phyloP scores from a whole-genome alignment of 1,140 invertebrate genomes.

The Zaprionus vittiger region DNA sequence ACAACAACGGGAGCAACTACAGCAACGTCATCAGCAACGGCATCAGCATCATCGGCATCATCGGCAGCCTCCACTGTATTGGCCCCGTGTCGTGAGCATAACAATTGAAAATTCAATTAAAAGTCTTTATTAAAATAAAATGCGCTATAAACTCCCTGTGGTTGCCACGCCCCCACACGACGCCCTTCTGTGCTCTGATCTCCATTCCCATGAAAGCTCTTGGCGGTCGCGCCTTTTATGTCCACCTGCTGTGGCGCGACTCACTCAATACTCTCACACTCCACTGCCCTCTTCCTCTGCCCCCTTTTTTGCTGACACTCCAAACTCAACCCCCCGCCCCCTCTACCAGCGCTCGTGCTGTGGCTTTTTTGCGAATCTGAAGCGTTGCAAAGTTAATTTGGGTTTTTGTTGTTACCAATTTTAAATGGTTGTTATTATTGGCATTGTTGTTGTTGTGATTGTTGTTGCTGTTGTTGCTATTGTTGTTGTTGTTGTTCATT shows the following conservation, averaged over 20 bases:
- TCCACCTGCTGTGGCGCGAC: slow-evolving; percentile 63
- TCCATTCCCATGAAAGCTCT: slow-evolving; percentile 34
- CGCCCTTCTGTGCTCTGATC: slow-evolving; percentile 14
- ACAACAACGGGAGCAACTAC: slow-evolving; percentile 23
- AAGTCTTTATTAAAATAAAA: slow-evolving; percentile 83
- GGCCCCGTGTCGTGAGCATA: slow-evolving; percentile 46
- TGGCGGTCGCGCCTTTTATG: slow-evolving; percentile 66
- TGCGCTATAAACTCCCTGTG: slow-evolving; percentile 58
- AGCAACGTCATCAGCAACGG: not conserved
- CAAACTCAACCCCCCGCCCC: slow-evolving; percentile 8
- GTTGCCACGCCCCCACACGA: slow-evolving; percentile 36
- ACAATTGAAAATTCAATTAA: slow-evolving; percentile 83
- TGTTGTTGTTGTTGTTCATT: slow-evolving; percentile 40
- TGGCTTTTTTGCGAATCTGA: slow-evolving; percentile 64
- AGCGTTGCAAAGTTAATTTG: slow-evolving; percentile 78
- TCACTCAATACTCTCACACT: not conserved
- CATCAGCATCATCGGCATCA: slow-evolving; percentile 9
- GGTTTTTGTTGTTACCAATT: slow-evolving; percentile 63
- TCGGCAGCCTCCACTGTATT: slow-evolving; percentile 17
- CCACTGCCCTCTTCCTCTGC: not conserved
- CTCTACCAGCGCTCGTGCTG: slow-evolving; percentile 39
- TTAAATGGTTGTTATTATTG: slow-evolving; percentile 56
- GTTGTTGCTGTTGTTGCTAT: slow-evolving; percentile 29
- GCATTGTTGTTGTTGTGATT: slow-evolving; percentile 21
- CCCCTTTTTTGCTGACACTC: not conserved